Percentiles rank a stretch among this genome's conserved stretches.
Conservation (phyloP, 2,113 vertebrate genomes). For the Camelus dromedarius region DNA sequence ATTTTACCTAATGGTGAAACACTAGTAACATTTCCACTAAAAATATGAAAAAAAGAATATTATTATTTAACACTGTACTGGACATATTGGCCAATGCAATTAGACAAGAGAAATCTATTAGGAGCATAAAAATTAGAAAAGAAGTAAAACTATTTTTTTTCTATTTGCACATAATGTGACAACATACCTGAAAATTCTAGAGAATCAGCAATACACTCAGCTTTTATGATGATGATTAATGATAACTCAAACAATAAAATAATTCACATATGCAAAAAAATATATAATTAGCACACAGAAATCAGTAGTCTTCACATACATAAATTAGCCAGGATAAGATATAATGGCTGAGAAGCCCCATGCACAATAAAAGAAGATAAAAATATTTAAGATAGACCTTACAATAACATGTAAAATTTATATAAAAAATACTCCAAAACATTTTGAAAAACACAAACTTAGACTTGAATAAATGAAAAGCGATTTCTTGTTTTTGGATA, state of each 20-base stretch:
- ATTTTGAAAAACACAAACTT: not conserved
- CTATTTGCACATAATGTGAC: not conserved
- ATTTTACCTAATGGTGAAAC: not conserved
- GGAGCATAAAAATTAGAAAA: not conserved
- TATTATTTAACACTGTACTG: not conserved
- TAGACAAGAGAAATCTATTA: constrained; percentile 1
- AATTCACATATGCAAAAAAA: not conserved
- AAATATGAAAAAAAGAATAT: not conserved
- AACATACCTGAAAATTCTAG: not conserved
- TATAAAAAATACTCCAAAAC: not conserved
- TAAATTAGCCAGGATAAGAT: not conserved
- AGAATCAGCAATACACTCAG: not conserved
- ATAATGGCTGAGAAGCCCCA: not conserved
- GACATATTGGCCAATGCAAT: not conserved
- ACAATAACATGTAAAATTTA: not conserved
- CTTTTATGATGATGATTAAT: not conserved
- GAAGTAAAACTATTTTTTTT: not conserved
- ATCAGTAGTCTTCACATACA: not conserved
- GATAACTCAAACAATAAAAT: not conserved
- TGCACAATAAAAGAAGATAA: not conserved
- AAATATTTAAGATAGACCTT: not conserved
- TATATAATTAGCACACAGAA: not conserved
- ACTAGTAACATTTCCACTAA: not conserved
- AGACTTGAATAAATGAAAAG: not conserved
- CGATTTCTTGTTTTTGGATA: not conserved